phyloP scores from a whole-genome alignment of 2,113 vertebrate genomes.

The Dasyurus viverrinus region DNA sequence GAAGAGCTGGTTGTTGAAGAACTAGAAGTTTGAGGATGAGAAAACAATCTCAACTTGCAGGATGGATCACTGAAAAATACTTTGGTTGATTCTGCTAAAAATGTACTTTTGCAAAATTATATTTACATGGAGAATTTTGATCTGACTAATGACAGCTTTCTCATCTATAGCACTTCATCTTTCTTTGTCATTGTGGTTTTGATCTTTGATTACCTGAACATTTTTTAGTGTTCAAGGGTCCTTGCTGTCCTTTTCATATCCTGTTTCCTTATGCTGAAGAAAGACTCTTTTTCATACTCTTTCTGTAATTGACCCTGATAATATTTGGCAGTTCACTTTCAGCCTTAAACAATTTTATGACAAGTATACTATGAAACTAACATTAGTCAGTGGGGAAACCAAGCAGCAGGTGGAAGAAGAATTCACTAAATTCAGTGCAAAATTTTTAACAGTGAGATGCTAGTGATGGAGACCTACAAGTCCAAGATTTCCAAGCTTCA shows the following conservation, averaged over 20 bases:
- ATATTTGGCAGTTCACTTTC: background rate
- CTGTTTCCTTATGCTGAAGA: background rate
- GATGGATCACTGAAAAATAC: background rate
- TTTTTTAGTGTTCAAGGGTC: background rate
- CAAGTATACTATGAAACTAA: slow-evolving; percentile 92
- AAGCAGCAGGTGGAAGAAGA: slow-evolving; percentile 87
- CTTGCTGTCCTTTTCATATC: background rate
- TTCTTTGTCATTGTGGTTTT: background rate
- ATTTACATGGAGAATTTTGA: background rate
- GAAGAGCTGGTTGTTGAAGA: background rate
- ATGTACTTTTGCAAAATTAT: background rate
- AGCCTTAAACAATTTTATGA: slow-evolving; percentile 89
- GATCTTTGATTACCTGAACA: background rate
- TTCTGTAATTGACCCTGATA: background rate
- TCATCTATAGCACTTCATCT: background rate
- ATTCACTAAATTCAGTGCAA: slow-evolving; percentile 92
- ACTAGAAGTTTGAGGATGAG: background rate
- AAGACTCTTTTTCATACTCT: background rate
- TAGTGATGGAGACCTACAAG: slow-evolving; percentile 95
- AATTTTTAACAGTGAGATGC: slow-evolving; percentile 93
- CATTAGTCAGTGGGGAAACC: slow-evolving; percentile 90
- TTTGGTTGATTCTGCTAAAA: background rate
- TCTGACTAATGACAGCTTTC: background rate
- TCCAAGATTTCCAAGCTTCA: slow-evolving; percentile 92
- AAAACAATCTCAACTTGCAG: background rate